A percentile compares a stretch with the other conserved stretches of the same genome.
phyloP scores from a whole-genome alignment of 2,113 vertebrate species.

The Scatophagus argus region DNA sequence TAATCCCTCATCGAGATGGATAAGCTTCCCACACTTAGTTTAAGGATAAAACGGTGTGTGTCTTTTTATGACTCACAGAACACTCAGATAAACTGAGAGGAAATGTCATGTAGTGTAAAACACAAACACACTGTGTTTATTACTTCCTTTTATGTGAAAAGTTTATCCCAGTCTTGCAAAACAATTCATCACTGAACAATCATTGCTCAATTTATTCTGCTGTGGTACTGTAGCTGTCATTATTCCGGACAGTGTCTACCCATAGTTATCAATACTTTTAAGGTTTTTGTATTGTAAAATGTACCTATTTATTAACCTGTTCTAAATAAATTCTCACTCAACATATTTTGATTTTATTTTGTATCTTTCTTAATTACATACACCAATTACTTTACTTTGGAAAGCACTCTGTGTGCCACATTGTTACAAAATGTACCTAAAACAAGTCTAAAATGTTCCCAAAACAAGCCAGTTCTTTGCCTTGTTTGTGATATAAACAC shows the following conservation, averaged over 20 bases:
- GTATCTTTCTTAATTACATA: background rate
- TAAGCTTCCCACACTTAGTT: background rate
- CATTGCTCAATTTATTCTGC: background rate
- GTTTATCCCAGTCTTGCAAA: background rate
- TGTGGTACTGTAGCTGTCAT: background rate
- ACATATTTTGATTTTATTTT: constrained; percentile 1
- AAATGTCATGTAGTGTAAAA: background rate
- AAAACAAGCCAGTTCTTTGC: constrained; percentile 4
- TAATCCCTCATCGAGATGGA: background rate
- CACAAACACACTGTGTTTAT: background rate
- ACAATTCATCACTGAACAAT: background rate
- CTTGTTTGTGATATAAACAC: constrained; percentile 43
- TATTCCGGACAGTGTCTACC: background rate
- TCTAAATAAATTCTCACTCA: no score
- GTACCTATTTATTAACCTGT: no score
- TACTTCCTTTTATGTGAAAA: background rate
- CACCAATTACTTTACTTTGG: background rate
- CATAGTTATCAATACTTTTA: no score
- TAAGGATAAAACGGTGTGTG: background rate
- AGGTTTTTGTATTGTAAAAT: background rate
- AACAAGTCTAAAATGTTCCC: background rate
- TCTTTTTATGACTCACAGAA: constrained; percentile 3
- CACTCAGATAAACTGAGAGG: background rate
- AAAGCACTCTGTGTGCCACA: background rate
- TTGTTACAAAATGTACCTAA: constrained; percentile 11